Conservation (phyloP, 2,113 vertebrate genomes). For the Collichthys lucidus region DNA sequence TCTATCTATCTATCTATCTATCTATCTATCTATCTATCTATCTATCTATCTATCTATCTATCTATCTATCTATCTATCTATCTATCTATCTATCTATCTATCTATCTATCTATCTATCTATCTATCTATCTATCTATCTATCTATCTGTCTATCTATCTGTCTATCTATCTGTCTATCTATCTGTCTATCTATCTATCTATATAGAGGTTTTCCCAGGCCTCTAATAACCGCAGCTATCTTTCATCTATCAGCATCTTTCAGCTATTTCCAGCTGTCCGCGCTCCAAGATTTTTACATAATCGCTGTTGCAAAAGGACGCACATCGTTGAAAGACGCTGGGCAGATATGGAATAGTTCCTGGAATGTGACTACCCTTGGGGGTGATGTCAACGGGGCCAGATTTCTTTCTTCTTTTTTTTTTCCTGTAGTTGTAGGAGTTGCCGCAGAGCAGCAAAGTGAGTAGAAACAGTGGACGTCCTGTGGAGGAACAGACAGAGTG, state of each 20-base stretch:
- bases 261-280: conserved; percentile 46
- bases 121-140: no score
- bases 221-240: conserved; percentile 50
- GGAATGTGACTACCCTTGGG: conserved; percentile 48
- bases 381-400: conserved; percentile 46
- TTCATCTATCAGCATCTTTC: conserved; percentile 45
- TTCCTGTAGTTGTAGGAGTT: conserved; percentile 15
- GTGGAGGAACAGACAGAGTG: conserved; percentile 54
- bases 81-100: no score
- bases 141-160: no score
- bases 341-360: conserved; percentile 53
- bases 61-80: no score
- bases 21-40: no score
- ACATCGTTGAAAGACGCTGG: conserved; percentile 42
- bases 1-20: no score
- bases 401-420: conserved; percentile 36
- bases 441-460: conserved; percentile 41
- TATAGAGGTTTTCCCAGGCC: conserved; percentile 28
- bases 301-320: conserved; percentile 49
- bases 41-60: no score
- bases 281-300: conserved; percentile 66
- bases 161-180: no score
- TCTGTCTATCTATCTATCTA: no score
- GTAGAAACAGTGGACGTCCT: conserved; percentile 64
- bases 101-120: no score